Evolutionary conservation across 2,113 vertebrate genomes (phyloP).

Genomic region (Gambusia holbrooki): DNA sequence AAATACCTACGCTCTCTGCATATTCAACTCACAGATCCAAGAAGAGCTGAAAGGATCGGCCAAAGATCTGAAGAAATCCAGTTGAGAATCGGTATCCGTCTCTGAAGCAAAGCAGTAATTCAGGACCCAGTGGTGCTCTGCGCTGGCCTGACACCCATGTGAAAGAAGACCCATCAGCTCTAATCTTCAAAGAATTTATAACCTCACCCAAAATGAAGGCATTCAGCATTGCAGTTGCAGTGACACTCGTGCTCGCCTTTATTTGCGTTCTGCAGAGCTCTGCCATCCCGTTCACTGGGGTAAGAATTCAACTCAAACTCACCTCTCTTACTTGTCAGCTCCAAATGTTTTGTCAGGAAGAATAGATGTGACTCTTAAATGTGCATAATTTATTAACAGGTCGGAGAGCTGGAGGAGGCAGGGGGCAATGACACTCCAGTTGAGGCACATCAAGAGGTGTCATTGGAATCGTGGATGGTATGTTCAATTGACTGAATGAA

Average conservation of each 20-base stretch:
- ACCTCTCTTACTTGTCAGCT: constrained; percentile 41
- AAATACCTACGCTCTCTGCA: constrained; percentile 56
- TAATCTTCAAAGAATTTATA: constrained; percentile 48
- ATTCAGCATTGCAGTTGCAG: constrained; percentile 73
- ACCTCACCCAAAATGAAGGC: constrained; percentile 74
- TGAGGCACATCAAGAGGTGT: constrained; percentile 54
- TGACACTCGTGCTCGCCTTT: constrained; percentile 76
- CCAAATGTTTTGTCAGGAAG: constrained; percentile 54
- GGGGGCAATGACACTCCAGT: constrained; percentile 64
- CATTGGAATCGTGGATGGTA: constrained; percentile 71
- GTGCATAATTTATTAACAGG: constrained; percentile 66
- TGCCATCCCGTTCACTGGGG: constrained; percentile 69
- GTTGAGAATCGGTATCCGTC: constrained; percentile 45
- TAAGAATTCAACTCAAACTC: constrained; percentile 58
- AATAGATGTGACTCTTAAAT: constrained; percentile 44
- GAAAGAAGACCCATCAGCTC: constrained; percentile 44
- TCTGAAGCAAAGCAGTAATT: constrained; percentile 41
- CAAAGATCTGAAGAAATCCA: constrained; percentile 41
- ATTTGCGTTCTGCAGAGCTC: constrained; percentile 67
- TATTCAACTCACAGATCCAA: constrained; percentile 22
- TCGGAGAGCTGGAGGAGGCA: constrained; percentile 58
- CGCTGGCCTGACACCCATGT: constrained; percentile 55
- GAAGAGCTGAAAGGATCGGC: constrained; percentile 29
- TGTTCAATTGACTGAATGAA: constrained; percentile 59
- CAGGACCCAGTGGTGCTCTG: constrained; percentile 43